Conservation (phyloP, 2,797 vertebrate species). For the Spondyliosoma cantharus region DNA sequence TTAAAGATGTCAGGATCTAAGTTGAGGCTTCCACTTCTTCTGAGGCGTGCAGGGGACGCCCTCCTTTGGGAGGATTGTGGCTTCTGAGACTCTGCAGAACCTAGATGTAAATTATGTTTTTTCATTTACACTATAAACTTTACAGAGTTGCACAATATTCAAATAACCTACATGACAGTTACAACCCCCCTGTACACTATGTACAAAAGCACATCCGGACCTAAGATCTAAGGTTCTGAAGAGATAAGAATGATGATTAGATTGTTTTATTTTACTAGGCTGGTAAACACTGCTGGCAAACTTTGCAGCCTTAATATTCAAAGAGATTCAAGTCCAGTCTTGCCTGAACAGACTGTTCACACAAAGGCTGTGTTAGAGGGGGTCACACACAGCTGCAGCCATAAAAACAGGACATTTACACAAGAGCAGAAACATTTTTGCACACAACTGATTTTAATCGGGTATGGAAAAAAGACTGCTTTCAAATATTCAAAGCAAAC, state of each 20-base stretch:
- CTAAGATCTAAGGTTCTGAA: background rate
- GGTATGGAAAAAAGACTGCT: background rate
- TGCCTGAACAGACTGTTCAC: conserved; percentile 25
- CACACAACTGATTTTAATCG: conserved; percentile 1
- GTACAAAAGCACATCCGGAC: background rate
- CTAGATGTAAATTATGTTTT: conserved; percentile 47
- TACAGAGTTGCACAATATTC: background rate
- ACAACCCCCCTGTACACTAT: background rate
- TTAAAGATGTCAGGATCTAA: conserved; percentile 87
- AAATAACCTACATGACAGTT: background rate
- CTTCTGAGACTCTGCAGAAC: conserved; percentile 78
- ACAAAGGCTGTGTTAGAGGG: background rate
- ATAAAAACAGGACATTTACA: conserved; percentile 12
- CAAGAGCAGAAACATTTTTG: conserved; percentile 6
- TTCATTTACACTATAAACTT: background rate
- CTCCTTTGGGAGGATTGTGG: conserved; percentile 80
- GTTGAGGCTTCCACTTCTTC: conserved; percentile 88
- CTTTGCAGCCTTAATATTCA: conserved; percentile 13
- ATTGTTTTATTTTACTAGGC: conserved; percentile 2
- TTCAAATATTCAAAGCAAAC: conserved; percentile 17
- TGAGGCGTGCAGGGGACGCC: conserved; percentile 75
- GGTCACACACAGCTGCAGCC: conserved; percentile 7
- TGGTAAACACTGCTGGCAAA: conserved; percentile 18
- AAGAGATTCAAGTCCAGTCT: conserved; percentile 24
- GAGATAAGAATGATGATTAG: background rate